Evolutionary conservation across 2,113 vertebrate species (phyloP).

Genomic region (Tenebrosternarchus preto): DNA sequence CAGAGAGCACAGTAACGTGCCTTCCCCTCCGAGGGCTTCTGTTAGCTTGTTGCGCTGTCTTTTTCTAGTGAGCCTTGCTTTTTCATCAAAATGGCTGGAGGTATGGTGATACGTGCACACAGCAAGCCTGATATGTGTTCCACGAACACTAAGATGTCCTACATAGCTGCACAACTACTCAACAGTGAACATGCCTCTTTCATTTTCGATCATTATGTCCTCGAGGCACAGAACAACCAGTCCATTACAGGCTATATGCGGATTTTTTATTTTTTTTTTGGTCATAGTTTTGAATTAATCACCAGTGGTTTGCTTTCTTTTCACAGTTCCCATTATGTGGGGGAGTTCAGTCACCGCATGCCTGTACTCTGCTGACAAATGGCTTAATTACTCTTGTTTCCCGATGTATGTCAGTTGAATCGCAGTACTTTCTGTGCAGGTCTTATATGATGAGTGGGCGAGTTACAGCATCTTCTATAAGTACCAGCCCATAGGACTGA

Average conservation of each 20-base stretch:
- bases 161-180: not conserved
- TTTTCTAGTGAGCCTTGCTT: not conserved
- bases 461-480: conserved; percentile 95
- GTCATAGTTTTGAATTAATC: conserved; percentile 27
- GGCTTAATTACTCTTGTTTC: conserved; percentile 14
- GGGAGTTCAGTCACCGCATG: conserved; percentile 1
- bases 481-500: conserved; percentile 92
- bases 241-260: conserved; percentile 27
- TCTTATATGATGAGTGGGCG: conserved; percentile 93
- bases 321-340: conserved; percentile 2
- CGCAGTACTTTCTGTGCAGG: conserved; percentile 70
- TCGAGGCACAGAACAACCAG: not conserved
- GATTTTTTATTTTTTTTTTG: conserved; percentile 17
- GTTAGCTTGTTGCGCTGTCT: not conserved
- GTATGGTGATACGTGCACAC: not conserved
- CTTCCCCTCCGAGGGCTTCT: not conserved
- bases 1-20: not conserved
- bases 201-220: conserved; percentile 8
- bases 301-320: not conserved
- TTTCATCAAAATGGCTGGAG: not conserved
- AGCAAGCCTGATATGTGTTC: no score
- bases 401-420: conserved; percentile 10
- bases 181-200: not conserved
- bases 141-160: not conserved
- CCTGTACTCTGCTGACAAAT: conserved; percentile 5